Percentiles rank a stretch among this genome's conserved stretches.
These are phyloP conservation scores for Psittacara wagleri DNA, from an alignment of 2,113 vertebrate species.

Conservation along the genomic window DNA sequence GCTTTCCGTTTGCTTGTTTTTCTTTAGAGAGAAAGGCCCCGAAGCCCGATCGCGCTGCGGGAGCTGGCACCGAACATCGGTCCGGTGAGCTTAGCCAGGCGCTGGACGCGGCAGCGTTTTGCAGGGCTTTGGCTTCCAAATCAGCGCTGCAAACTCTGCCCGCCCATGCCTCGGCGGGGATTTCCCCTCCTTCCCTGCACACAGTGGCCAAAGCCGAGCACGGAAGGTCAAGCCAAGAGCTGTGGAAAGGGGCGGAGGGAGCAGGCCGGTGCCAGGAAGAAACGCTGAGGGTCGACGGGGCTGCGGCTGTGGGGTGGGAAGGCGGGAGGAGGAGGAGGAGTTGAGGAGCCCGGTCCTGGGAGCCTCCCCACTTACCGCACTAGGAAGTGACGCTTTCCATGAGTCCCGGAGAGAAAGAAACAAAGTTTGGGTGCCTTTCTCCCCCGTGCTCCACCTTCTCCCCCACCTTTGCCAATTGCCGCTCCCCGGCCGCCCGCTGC, in stretches of 20 bases:
- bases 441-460: background rate
- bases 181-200: background rate
- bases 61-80: background rate
- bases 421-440: slow-evolving; percentile 57
- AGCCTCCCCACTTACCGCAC: slow-evolving; percentile 58
- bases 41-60: background rate
- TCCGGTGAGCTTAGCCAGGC: background rate
- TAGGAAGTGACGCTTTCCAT: slow-evolving; percentile 82
- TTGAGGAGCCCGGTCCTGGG: slow-evolving; percentile 47
- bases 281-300: background rate
- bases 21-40: background rate
- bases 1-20: background rate
- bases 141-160: background rate
- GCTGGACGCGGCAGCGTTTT: background rate
- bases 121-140: background rate
- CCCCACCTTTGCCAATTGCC: background rate
- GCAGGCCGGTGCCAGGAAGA: background rate
- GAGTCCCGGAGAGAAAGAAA: slow-evolving; percentile 71
- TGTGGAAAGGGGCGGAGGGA: background rate
- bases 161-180: background rate
- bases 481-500: background rate
- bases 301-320: background rate
- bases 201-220: background rate
- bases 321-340: slow-evolving; percentile 47
- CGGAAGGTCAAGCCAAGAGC: background rate